Evolutionary conservation across 2,888 invertebrate genomes (phyloP).

Genomic region (Deilephila porcellus): DNA sequence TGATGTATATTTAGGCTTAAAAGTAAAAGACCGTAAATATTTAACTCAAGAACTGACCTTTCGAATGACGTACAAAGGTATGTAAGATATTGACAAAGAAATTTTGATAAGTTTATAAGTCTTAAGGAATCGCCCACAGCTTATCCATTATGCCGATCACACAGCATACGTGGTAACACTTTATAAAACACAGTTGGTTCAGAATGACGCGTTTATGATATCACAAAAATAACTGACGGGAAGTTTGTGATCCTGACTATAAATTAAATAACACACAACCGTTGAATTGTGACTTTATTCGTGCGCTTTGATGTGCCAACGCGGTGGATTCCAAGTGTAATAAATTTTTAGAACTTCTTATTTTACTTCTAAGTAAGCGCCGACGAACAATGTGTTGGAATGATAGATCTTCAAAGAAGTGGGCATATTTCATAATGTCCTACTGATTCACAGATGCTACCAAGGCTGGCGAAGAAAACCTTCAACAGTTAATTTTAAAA

Average conservation of each 20-base stretch:
- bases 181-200: constrained; percentile 55
- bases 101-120: background rate
- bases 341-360: constrained; percentile 10
- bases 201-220: constrained; percentile 59
- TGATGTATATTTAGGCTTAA: too few species aligned
- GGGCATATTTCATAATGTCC: too few species aligned
- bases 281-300: constrained; percentile 60
- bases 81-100: too few species aligned
- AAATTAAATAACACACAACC: constrained; percentile 62
- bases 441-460: too few species aligned
- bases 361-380: background rate
- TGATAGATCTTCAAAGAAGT: background rate
- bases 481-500: too few species aligned
- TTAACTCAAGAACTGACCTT: too few species aligned
- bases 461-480: too few species aligned
- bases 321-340: constrained; percentile 32
- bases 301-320: constrained; percentile 45
- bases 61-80: too few species aligned
- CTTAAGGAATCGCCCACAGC: constrained; percentile 23
- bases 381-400: constrained; percentile 4
- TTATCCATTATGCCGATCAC: constrained; percentile 41
- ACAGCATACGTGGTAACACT: constrained; percentile 30
- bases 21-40: too few species aligned
- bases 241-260: constrained; percentile 60
- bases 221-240: constrained; percentile 64